Evolutionary conservation across 2,888 invertebrate species (phyloP).

Genomic region (Metopia argyrocephala): DNA sequence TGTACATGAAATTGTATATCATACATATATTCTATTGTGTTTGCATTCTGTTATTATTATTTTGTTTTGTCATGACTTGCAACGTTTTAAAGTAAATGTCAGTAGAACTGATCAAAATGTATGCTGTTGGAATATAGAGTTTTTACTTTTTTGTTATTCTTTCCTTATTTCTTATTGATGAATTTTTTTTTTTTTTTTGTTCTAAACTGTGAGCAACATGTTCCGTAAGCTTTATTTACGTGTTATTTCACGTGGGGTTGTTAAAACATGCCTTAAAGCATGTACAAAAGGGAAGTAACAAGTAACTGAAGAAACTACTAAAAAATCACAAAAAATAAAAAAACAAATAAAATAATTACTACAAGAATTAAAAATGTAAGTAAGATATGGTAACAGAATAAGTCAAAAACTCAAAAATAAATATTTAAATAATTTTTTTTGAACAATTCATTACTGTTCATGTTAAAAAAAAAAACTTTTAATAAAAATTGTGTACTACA

Average conservation of each 20-base stretch:
- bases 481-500: not conserved
- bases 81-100: constrained; percentile 11
- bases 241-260: constrained; percentile 38
- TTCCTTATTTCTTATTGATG: not conserved
- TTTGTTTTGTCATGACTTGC: not conserved
- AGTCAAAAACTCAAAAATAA: too few species aligned
- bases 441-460: too few species aligned
- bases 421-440: too few species aligned
- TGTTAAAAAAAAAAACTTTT: too few species aligned
- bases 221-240: not conserved
- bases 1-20: not conserved
- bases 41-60: not conserved
- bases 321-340: too few species aligned
- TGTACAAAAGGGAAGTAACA: not conserved
- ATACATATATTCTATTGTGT: not conserved
- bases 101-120: constrained; percentile 10
- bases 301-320: not conserved
- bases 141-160: not conserved
- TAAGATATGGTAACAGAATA: too few species aligned
- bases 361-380: too few species aligned
- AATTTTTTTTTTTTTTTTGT: not conserved
- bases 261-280: constrained; percentile 32
- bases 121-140: not conserved
- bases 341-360: too few species aligned
- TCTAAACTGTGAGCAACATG: not conserved